Evolutionary conservation across 2,888 invertebrate genomes (phyloP), one percentile per base, ranked within the genome.

Genomic region (Andrena trimmerana): DNA sequence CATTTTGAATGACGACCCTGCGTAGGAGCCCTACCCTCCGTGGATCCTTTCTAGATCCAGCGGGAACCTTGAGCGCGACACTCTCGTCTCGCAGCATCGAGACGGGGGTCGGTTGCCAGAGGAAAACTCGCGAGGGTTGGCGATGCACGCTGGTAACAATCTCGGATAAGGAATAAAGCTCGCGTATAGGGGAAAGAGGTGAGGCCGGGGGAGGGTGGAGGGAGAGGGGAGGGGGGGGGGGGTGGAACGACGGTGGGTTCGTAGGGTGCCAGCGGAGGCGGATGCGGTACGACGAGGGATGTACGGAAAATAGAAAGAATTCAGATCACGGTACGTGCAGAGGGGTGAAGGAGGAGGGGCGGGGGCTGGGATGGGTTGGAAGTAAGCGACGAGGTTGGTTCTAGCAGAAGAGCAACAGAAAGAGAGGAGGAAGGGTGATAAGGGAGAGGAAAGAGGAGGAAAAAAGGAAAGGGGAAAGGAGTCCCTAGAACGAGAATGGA

Each of bases 141-240:
- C 86, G 87, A 83, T 72, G 90, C 88, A 91, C 88, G 90, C 90
- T 89, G 91, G 93, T 93, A 93, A 93, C 93, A 92, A 93, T 92
- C 93, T 92, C 92, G 92, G 91, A 92, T 92, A 92, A 92, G 92
- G 87, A 92, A 92, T 91, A 91, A 90, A 91, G 91, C 91, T 89
- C 84, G 90, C 78, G 78, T 42, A 42, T 42, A 42, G 42, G 42
- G 42, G 42, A 42, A 42, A 42, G 42, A 42, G 42, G 42, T 42
- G 42, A 42, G 42, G 42, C 57, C 24, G 59, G 78, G 65, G 78
- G 65, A 69, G 72, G 67, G 67, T 20, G 20, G 20, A 20, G 27
- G 27, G 1, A 27, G 1, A 27, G 27, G 27, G 27, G 36, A 74
- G 72, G 62, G 73, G 78, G 71, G 73, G 62, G 73, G 75, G 74